Evolutionary conservation across 2,113 vertebrate genomes (phyloP).

Genomic region (Syngnathus scovelli): DNA sequence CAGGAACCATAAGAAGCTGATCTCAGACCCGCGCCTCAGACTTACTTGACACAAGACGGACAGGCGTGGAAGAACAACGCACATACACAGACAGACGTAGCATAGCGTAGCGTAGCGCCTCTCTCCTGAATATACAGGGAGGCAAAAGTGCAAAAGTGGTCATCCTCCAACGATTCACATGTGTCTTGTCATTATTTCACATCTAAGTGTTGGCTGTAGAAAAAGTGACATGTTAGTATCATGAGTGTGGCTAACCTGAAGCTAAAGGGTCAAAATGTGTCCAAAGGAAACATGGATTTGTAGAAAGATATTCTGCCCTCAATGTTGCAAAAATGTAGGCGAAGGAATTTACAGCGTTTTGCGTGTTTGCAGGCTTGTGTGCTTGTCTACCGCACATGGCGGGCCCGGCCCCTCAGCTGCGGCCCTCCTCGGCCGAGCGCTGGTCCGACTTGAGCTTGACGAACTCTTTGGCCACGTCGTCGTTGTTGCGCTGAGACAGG

Average conservation of each 20-base stretch:
- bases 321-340: constrained; percentile 60
- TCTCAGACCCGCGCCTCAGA: constrained; percentile 21
- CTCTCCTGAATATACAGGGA: constrained; percentile 50
- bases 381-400: constrained; percentile 53
- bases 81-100: constrained; percentile 37
- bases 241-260: constrained; percentile 20
- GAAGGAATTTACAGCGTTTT: constrained; percentile 46
- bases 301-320: constrained; percentile 41
- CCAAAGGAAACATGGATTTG: constrained; percentile 6
- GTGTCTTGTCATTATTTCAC: constrained; percentile 21
- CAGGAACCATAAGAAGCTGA: constrained; percentile 3
- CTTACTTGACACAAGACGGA: constrained; percentile 14
- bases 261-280: constrained; percentile 6
- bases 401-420: constrained; percentile 58
- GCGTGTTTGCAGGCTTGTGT: constrained; percentile 49
- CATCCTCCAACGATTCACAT: constrained; percentile 44
- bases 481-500: constrained; percentile 95
- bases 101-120: constrained; percentile 20
- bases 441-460: constrained; percentile 97
- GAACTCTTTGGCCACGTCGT: constrained; percentile 95
- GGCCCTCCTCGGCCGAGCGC: constrained; percentile 85
- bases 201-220: constrained; percentile 35
- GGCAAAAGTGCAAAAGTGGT: constrained; percentile 70
- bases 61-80: constrained; percentile 28
- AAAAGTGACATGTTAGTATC: constrained; percentile 36